Conservation (phyloP, 35 echinoderm and acorn worm species). For the Stichopus chloronotus region DNA sequence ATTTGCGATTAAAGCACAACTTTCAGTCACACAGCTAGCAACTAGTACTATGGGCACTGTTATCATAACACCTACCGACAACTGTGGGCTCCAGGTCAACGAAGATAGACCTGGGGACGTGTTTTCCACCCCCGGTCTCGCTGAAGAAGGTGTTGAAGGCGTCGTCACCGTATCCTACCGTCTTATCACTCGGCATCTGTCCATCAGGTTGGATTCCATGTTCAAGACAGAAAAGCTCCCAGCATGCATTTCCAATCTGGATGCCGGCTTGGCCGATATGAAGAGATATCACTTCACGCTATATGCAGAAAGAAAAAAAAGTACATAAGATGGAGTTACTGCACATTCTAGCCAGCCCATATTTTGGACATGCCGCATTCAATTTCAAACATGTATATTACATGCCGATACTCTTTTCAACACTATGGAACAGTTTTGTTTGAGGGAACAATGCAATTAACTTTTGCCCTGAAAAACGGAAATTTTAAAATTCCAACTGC, state of each 20-base stretch:
- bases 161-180: constrained; percentile 48
- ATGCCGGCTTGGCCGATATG: constrained; percentile 79
- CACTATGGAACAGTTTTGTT: not conserved
- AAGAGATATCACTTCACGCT: constrained; percentile 80
- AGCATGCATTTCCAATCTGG: constrained; percentile 79
- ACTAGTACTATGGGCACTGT: no score
- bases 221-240: constrained; percentile 76
- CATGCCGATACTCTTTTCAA: not conserved
- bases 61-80: constrained; percentile 51
- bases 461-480: not conserved
- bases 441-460: not conserved
- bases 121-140: constrained; percentile 68
- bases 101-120: constrained; percentile 61
- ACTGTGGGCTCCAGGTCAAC: constrained; percentile 74
- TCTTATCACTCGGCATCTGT: not conserved
- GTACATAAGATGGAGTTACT: not conserved
- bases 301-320: not conserved
- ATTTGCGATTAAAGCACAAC: not conserved
- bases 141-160: constrained; percentile 78
- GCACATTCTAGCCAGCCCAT: not conserved
- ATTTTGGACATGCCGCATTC: not conserved
- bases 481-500: not conserved
- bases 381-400: not conserved
- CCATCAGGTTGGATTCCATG: not conserved
- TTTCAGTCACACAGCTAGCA: no score